Evolutionary conservation across 2,888 invertebrate genomes (phyloP), one percentile per base, ranked within the genome.

Genomic region (Oscheius sp.): DNA sequence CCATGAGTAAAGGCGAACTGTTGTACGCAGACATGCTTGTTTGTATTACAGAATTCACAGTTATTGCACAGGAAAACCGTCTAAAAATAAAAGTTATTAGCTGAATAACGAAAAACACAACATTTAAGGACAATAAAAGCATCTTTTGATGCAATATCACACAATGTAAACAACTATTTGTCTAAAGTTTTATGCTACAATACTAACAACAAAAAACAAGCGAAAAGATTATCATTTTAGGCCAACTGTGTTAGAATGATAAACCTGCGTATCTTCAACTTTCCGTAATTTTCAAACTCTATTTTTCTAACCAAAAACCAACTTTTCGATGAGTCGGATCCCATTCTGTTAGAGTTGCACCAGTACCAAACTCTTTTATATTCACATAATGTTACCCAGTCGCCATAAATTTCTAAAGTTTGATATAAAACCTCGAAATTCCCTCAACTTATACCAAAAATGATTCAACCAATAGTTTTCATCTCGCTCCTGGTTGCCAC

Each of bases 11-110:
- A 3, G 61, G 29, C 10, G 61, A 61, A n/a, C n/a, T n/a, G 25
- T 45, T 42, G 31, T 45, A 61, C 10, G 61, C 45, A 23, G 61
- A 42, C 61, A 61, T 61, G 27, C 42, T 55, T 33, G 12, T 25
- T 15, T 48, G 8, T 12, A 34, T n/a, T 31, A 34, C 34, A 1
- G 33, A 53, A 58, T 39, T 58, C 27, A 37, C 55, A 58, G 42
- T 20, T 31, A 23, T n/a, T 45, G n/a, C 45, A 61, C 45, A 42
- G n/a, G 15, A 29, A 27, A 29, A 20, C 34, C 55, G 45, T 55
- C 55, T 55, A 25, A 20, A 53, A 34, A 48, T 6, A n/a, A n/a
- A 34, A 42, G 12, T 12, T 42, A 48, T 10, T 25, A 48, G 6
- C 23, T 6, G 15, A 48, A 17, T 20, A 37, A 17, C 34, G 17